These are phyloP conservation scores for Abscondita cerata DNA, from an alignment of 2,888 invertebrate genomes.

Conservation along the genomic window DNA sequence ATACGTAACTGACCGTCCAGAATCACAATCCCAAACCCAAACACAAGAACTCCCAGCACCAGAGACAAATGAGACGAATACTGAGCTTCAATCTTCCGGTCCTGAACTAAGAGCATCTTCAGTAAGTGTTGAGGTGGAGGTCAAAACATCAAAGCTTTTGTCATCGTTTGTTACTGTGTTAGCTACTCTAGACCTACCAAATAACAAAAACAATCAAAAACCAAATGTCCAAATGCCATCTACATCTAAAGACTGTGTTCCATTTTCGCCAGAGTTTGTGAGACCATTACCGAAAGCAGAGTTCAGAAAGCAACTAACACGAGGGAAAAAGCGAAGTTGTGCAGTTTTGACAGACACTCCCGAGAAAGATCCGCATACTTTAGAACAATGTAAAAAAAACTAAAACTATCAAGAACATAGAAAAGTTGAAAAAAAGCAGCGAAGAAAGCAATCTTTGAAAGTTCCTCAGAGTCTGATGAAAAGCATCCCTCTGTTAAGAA, in stretches of 20 bases:
- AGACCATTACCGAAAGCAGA: neutral
- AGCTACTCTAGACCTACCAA: neutral
- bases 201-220: neutral
- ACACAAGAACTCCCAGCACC: no score
- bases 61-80: neutral
- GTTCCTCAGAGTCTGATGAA: neutral
- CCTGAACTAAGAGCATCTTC: no score
- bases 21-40: neutral
- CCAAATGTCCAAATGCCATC: neutral
- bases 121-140: neutral
- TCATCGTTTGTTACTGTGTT: neutral
- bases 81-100: neutral
- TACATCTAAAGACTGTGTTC: neutral
- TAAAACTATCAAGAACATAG: neutral
- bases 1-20: neutral
- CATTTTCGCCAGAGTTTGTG: neutral
- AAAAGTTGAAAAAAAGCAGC: neutral
- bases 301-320: neutral
- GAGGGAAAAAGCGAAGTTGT: neutral
- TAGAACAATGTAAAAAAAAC: neutral
- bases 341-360: neutral
- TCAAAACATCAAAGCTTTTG: neutral
- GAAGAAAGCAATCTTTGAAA: neutral
- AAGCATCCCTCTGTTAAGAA: neutral
- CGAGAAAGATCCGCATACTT: neutral